A percentile compares a stretch with the other conserved stretches of the same genome.
These are phyloP conservation scores for Orchesella cincta DNA, from an alignment of 1,140 invertebrate genomes.

Conservation along the genomic window DNA sequence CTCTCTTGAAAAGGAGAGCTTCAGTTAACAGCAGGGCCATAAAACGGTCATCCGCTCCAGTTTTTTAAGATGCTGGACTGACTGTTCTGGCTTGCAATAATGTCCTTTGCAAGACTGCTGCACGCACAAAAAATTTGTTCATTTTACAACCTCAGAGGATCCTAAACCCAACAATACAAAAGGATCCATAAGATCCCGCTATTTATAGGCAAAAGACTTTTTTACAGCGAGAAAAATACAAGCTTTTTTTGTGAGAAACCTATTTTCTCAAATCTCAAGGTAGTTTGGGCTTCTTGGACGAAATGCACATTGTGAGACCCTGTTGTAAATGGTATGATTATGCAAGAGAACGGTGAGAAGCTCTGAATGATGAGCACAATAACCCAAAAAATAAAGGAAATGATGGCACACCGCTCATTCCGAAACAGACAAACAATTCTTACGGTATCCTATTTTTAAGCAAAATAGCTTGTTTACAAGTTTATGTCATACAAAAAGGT, in stretches of 20 bases:
- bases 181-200: background rate
- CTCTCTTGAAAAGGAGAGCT: too few relatives aligned
- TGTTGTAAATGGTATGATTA: too few relatives aligned
- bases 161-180: background rate
- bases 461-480: too few relatives aligned
- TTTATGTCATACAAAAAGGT: background rate
- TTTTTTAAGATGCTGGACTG: background rate
- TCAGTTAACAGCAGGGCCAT: background rate
- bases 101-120: background rate
- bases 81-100: background rate
- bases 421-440: too few relatives aligned
- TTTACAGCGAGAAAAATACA: background rate
- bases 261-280: too few relatives aligned
- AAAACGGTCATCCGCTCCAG: conserved; percentile 19
- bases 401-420: too few relatives aligned
- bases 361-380: too few relatives aligned
- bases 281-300: too few relatives aligned
- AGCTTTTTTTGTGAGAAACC: background rate
- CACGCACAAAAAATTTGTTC: background rate
- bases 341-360: too few relatives aligned
- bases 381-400: too few relatives aligned
- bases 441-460: conserved; percentile 9
- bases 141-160: conserved; percentile 5
- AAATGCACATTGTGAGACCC: too few relatives aligned
- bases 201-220: conserved; percentile 16